Base-by-base conservation (phyloP, 2,113 vertebrate genomes). In the Dascyllus trimaculatus region DNA sequence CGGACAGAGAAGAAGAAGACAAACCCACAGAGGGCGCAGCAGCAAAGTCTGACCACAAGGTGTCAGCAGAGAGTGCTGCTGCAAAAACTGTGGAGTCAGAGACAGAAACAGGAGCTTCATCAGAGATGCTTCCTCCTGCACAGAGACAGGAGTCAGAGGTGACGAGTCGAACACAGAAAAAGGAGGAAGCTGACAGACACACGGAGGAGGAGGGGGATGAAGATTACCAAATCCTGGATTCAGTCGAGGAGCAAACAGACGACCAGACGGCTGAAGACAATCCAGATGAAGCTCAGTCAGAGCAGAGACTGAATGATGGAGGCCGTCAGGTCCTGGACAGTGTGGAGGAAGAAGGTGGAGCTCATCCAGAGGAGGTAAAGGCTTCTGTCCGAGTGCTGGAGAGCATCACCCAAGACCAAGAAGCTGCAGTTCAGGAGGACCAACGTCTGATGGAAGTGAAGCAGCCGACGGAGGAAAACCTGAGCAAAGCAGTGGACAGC, bases 11-110 rank as follows among this genome's bases (percentile, higher is more conserved):
- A 24, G 9, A 18, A 2, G 29, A 29, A 29, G n/a, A n/a, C n/a
- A 77, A 57, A 70, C 19, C 10, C n/a, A 11, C 13, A 9, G 38
- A 69, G 38, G 9, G n/a, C 7, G 67, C 38, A 71, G 66, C 56
- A 19, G 9, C n/a, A 4, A n/a, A 14, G 32, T 71, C 74, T 25
- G 61, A 46, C 74, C 85, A 86, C 67, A 67, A 13, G 3, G 77
- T 57, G 71, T 78, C 76, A 74, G 71, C 61, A 75, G 73, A 85
- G 72, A 17, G 17, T 53, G 2, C 1, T 60, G 25, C 80, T 67
- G 53, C n/a, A 65, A 60, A 86, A 85, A 75, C 48, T 56, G 80
- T 29, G 15, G 73, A 68, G 78, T 82, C 87, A 62, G 66, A 84
- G 72, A 35, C 52, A 21, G 40, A 73, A 66, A 64, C 25, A 40